Percentiles rank a stretch among this genome's conserved stretches.
Evolutionary conservation across 1,140 invertebrate species (phyloP).

Genomic region (Nasonia longicornis): DNA sequence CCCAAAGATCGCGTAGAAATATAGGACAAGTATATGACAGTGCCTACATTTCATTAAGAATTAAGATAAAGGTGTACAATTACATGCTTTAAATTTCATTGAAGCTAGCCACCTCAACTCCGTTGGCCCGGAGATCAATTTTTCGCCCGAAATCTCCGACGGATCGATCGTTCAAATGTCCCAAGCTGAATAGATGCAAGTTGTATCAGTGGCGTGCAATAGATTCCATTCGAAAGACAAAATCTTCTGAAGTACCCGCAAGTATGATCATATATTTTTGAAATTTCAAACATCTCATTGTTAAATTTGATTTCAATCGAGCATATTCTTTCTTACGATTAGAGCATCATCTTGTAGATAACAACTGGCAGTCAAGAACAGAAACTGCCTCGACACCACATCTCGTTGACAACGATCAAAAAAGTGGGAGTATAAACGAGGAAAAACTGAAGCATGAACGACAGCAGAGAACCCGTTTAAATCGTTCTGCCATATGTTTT

Average conservation of each 20-base stretch:
- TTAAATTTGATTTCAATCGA: background rate
- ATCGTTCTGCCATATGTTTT: constrained; percentile 18
- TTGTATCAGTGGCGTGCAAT: constrained; percentile 20
- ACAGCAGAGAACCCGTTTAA: background rate
- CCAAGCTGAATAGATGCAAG: constrained; percentile 23
- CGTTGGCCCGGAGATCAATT: background rate
- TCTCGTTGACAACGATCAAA: background rate
- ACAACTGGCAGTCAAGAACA: constrained; percentile 20
- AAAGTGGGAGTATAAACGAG: background rate
- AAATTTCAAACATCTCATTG: background rate
- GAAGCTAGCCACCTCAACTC: background rate
- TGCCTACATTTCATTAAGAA: background rate
- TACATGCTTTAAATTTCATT: background rate
- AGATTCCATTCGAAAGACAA: constrained; percentile 22
- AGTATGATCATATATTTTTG: constrained; percentile 9
- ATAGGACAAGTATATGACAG: constrained; percentile 5
- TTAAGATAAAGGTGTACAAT: background rate
- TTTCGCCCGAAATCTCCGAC: background rate
- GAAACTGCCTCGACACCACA: constrained; percentile 22
- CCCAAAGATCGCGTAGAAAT: background rate
- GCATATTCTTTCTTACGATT: background rate
- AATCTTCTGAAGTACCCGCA: constrained; percentile 12
- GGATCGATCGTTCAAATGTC: constrained; percentile 11
- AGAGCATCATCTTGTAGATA: background rate
- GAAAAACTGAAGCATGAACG: background rate